Base-by-base conservation (phyloP, 2,888 invertebrate species). In the Exephanes ischioxanthus region DNA sequence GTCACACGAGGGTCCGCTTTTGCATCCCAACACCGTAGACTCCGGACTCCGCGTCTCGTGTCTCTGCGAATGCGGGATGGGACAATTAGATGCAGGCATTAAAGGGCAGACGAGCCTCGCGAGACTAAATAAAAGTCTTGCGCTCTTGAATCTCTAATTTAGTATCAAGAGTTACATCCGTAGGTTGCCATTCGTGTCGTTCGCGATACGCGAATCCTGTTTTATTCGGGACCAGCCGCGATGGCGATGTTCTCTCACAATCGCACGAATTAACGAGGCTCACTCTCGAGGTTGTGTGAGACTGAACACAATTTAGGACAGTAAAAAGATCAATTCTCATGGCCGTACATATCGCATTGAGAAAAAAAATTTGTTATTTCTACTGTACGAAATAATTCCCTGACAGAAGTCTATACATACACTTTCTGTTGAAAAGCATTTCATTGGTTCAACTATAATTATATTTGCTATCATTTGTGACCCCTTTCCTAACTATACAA, bases 81-180 rank as follows among this genome's bases (percentile, higher is more conserved):
- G 68, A 45, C 75, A 45, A 58, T 58, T 67, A 73, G 80, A 68
- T 30, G 22, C 51, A 68, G 26, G 48, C 55, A 84, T 80, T 51
- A 75, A 75, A 76, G 78, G 53, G 53, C 55, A 81, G 14, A 68
- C 61, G 48, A 26, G 67, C 30, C 22, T 16, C 37, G n/a, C 6
- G 41, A 30, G 30, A 67, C 67, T 51, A 41, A 70, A 55, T 61
- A 79, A 45, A 78, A 76, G 61, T 55, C 37, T 45, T 48, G 55
- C 14, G 22, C 51, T 80, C 80, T 71, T 63, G 80, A 71, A 77
- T 84, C 84, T 77, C 76, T 77, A 76, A 80, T 84, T 84, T 63
- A 45, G 16, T 19, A 14, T 61, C 41, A 45, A 45, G 45, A 14
- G 45, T 11, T 16, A 16, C 45, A 16, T 45, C 45, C 45, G 45